Conservation (phyloP, 2,797 vertebrate species). For the Geotria australis region DNA sequence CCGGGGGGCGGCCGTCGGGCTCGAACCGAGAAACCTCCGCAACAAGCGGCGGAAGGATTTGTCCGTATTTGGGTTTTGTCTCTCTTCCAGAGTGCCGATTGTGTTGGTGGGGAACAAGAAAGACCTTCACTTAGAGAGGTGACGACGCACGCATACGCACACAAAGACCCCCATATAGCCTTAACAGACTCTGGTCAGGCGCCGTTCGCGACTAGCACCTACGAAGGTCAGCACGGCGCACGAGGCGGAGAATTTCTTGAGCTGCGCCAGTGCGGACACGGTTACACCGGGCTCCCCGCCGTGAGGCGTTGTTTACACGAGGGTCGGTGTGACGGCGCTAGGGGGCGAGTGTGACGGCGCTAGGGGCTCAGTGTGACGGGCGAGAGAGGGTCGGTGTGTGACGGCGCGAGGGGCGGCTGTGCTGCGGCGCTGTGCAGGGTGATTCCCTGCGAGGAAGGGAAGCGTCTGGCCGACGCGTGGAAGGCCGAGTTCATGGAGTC, state of each 20-base stretch:
- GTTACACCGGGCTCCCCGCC: too few species aligned
- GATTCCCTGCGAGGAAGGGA: conserved; percentile 38
- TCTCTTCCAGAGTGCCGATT: conserved; percentile 25
- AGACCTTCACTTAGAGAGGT: conserved; percentile 45
- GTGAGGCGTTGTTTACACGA: too few species aligned
- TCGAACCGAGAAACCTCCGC: not conserved
- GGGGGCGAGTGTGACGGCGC: too few species aligned
- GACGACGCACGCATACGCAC: not conserved
- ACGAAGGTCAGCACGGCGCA: too few species aligned
- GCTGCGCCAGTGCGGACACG: too few species aligned
- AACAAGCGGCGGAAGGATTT: not conserved
- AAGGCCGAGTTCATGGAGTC: conserved; percentile 43
- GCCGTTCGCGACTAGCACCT: too few species aligned
- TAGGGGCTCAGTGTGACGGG: too few species aligned
- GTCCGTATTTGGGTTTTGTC: not conserved
- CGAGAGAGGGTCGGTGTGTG: too few species aligned
- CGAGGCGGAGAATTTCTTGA: too few species aligned
- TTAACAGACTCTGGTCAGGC: too few species aligned
- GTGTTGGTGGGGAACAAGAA: conserved; percentile 60
- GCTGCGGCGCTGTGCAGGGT: conserved; percentile 7
- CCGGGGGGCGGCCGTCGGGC: not conserved
- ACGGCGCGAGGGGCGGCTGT: not conserved
- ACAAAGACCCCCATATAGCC: not conserved
- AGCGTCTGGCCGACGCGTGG: conserved; percentile 41
- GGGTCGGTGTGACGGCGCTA: too few species aligned